These are phyloP conservation scores for Melipona beecheii DNA, from an alignment of 2,888 invertebrate species.

Conservation along the genomic window DNA sequence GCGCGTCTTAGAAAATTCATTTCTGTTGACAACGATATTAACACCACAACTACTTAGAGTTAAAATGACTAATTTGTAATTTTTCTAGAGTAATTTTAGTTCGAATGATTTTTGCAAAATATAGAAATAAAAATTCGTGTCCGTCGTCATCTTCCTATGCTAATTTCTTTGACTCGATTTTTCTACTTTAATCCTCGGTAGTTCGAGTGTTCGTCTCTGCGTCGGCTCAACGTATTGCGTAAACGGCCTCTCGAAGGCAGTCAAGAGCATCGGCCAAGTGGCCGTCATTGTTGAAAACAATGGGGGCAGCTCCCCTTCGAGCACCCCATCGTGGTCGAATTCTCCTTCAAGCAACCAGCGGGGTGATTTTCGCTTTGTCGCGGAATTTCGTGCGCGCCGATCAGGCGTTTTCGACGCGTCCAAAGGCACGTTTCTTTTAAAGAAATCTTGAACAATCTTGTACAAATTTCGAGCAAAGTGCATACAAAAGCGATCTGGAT, in stretches of 20 bases:
- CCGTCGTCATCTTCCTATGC: neutral
- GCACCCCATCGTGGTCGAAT: conserved; percentile 22
- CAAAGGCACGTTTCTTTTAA: neutral
- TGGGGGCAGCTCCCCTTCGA: conserved; percentile 24
- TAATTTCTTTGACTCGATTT: no score
- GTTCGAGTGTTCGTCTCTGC: neutral
- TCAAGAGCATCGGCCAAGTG: conserved; percentile 53
- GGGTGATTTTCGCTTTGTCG: conserved; percentile 40
- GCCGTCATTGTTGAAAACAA: conserved; percentile 56
- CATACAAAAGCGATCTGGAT: neutral
- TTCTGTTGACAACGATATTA: neutral
- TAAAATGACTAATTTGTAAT: no score
- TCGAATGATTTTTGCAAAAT: no score
- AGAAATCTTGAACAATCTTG: neutral
- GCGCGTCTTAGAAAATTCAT: neutral
- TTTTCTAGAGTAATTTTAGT: no score
- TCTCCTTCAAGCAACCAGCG: neutral
- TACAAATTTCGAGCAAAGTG: no score
- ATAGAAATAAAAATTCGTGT: neutral
- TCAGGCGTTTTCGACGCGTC: neutral
- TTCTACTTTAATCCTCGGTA: no score
- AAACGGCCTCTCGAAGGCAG: conserved; percentile 44
- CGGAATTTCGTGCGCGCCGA: conserved; percentile 8
- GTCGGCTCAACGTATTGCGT: conserved; percentile 9
- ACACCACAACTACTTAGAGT: no score